Evolutionary conservation across 2,113 vertebrate genomes (phyloP), one percentile per base, ranked within the genome.

Genomic region (Melanostigma gelatinosum): DNA sequence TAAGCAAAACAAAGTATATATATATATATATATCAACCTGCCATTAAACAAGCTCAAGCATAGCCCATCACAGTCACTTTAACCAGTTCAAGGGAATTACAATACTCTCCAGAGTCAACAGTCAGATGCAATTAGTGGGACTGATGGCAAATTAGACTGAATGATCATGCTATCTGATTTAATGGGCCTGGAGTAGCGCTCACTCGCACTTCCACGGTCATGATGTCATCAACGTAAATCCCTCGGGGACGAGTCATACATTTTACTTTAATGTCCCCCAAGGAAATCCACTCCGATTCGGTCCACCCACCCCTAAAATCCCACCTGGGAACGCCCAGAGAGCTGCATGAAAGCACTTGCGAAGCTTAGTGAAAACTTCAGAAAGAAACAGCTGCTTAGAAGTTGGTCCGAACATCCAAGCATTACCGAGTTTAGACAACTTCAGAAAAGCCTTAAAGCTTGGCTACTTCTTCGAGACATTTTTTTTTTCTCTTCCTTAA

Each of bases 121-220:
- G 91, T 93, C 94, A 92, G 81, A 91, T 89, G 84, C 91, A 91
- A 95, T 95, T 93, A 95, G 90, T 69, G 81, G 70, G 84, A 92
- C 88, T 89, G 93, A 94, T 91, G 90, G 91, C 87, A 92, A 94
- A 95, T 95, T 93, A 94, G 84, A 89, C 72, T 76, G 91, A 93
- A 93, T 92, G 85, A 93, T 92, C 90, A 86, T 61, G 83, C 88
- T 88, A 91, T 93, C 90, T 92, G 93, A 93, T 93, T 92, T 88
- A 93, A 94, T 88, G 91, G 86, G 84, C 75, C 79, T 72, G 77
- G 85, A 87, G 83, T 62, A 72, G 78, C 60, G 38, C 68, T 66
- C 60, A n/a, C 87, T 85, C 32, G 58, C 74, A 68, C 84, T 77
- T 62, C 72, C 78, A 48, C 60, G 77, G 77, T 62, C 80, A 81